Evolutionary conservation across 2,888 invertebrate species (phyloP), one percentile per base, ranked within the genome.

Genomic region (Caprella mutica): DNA sequence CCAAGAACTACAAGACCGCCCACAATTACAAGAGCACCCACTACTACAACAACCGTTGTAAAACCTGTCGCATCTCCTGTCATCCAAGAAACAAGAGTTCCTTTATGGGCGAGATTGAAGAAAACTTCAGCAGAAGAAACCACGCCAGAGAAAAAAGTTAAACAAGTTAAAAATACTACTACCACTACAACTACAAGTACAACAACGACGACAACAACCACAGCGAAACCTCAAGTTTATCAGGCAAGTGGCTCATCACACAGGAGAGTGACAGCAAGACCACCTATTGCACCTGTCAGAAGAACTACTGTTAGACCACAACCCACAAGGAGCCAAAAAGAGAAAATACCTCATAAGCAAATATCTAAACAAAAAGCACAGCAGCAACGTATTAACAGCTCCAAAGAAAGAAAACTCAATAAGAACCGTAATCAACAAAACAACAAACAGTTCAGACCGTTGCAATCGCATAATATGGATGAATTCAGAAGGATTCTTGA

Each of bases 401-500:
- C 29, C 14, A 48, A 48, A 48, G 29, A 48, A 48, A 48, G 48
- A 21, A 55, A 55, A 29, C 19, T 39, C 6, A 38, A 50, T n/a
- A 55, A 23, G 19, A 59, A 55, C n/a, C 52, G 48, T 24, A 48
- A 48, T 3, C 5, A n/a, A 17, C 9, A 29, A 19, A 29, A 51
- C 35, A 44, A 27, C 29, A 61, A 27, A 2, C 29, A 48, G 24
- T 30, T 19, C 12, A 23, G 26, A 4, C 44, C 44, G n/a, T 8
- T 61, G 21, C 52, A 30, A 19, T 55, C 61, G 5, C 26, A 52
- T 35, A 55, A 58, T 9, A 42, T 61, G 14, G 55, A 61, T 17
- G 60, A 64, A 42, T 64, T 64, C 48, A 51, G 54, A 12, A 57
- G 58, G 8, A 56, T 55, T 17, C 55, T 64, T 50, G 35, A 56